A percentile compares a stretch with the other conserved stretches of the same genome.
These are phyloP conservation scores for Orientallactaga bullata DNA, from an alignment of 2,113 vertebrate genomes.

Conservation along the genomic window DNA sequence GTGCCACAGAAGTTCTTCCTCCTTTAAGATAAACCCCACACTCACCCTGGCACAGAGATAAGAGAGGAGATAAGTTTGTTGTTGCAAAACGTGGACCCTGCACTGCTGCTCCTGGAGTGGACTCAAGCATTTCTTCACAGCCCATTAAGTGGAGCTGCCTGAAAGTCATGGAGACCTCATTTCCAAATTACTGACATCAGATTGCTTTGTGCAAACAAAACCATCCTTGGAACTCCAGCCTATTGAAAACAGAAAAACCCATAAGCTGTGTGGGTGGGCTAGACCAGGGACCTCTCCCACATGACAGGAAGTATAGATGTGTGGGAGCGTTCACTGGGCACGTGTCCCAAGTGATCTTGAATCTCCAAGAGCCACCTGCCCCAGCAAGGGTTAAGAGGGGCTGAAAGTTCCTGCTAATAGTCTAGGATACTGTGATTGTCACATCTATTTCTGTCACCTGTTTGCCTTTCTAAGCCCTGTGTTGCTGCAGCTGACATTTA, in stretches of 20 bases:
- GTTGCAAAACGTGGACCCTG: conserved; percentile 25
- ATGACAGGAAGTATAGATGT: rapidly evolving
- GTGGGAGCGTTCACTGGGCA: neutral
- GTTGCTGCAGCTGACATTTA: conserved; percentile 78
- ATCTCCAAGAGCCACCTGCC: neutral
- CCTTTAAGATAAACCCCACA: neutral
- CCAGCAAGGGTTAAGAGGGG: conserved; percentile 58
- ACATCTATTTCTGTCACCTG: conserved; percentile 79
- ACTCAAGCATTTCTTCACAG: neutral
- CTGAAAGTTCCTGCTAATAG: conserved; percentile 31
- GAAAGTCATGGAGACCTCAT: neutral
- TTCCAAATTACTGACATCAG: conserved; percentile 16
- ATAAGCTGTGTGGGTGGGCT: neutral
- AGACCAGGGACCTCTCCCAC: neutral
- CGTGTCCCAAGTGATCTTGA: neutral
- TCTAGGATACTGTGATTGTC: conserved; percentile 77
- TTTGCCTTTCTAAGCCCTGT: conserved; percentile 64
- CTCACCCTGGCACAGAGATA: neutral
- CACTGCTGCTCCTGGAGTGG: neutral
- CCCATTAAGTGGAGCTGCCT: neutral
- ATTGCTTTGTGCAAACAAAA: neutral
- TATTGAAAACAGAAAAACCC: neutral
- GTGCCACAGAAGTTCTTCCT: neutral
- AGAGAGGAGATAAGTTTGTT: neutral
- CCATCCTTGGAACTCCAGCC: neutral